A percentile compares a stretch with the other conserved stretches of the same genome.
Evolutionary conservation across 2,888 invertebrate species (phyloP).

Genomic region (Volucella inanis): DNA sequence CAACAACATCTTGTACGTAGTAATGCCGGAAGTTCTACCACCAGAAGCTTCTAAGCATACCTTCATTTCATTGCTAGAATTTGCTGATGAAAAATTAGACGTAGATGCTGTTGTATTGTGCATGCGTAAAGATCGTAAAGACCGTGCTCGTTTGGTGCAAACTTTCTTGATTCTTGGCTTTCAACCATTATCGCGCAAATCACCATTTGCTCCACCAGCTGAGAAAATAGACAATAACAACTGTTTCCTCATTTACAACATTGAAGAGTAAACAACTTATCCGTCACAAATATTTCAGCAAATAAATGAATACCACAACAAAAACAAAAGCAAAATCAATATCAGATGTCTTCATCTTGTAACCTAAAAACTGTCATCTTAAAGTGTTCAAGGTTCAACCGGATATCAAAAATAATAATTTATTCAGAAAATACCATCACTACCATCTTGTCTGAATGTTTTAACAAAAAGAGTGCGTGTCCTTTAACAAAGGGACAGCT

Average conservation of each 20-base stretch:
- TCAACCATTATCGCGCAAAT: constrained; percentile 92
- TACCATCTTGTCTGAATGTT: constrained; percentile 50
- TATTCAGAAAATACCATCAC: constrained; percentile 51
- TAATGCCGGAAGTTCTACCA: constrained; percentile 92
- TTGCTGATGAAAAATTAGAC: constrained; percentile 95
- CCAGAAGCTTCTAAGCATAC: constrained; percentile 97
- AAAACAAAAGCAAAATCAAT: constrained; percentile 30
- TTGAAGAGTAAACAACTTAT: constrained; percentile 81
- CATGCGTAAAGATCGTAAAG: constrained; percentile 91
- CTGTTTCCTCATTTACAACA: constrained; percentile 84
- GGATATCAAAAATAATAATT: constrained; percentile 43
- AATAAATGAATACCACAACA: neutral
- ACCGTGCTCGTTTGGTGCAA: constrained; percentile 93
- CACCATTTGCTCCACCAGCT: constrained; percentile 88
- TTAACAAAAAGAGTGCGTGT: constrained; percentile 53
- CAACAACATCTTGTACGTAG: constrained; percentile 92
- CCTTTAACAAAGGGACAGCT: constrained; percentile 79
- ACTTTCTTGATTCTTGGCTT: constrained; percentile 99
- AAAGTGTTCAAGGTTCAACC: constrained; percentile 63
- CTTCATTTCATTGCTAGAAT: constrained; percentile 96
- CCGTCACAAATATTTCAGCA: constrained; percentile 41
- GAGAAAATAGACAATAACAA: constrained; percentile 86
- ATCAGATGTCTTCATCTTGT: constrained; percentile 65
- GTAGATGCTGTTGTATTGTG: constrained; percentile 91
- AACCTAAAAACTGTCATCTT: constrained; percentile 64